These are phyloP conservation scores for Philonicus albiceps DNA, from an alignment of 2,888 invertebrate genomes.

Conservation along the genomic window DNA sequence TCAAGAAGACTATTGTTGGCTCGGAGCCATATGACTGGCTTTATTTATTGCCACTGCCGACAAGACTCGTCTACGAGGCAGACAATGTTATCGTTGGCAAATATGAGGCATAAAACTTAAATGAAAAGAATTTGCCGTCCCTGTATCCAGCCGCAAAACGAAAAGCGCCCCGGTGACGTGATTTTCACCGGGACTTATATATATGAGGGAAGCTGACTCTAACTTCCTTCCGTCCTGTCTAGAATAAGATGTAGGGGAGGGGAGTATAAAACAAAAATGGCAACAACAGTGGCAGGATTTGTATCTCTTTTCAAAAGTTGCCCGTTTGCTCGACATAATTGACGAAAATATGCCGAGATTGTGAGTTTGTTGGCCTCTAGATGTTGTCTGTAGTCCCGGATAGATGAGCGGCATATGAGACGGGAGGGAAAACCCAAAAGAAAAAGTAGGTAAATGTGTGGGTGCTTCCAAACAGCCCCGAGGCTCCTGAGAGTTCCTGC, in stretches of 20 bases:
- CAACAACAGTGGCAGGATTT: not conserved
- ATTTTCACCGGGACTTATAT: not conserved
- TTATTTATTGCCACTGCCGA: conserved; percentile 26
- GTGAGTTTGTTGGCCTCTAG: conserved; percentile 27
- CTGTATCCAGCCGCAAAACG: not conserved
- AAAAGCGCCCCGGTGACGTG: not conserved
- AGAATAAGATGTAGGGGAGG: not conserved
- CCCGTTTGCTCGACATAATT: conserved; percentile 15
- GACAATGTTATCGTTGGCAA: not conserved
- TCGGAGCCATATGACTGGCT: not conserved
- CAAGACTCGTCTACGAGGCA: conserved; percentile 7
- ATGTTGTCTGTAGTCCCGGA: not conserved
- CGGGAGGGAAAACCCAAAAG: not conserved
- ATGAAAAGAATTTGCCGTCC: conserved; percentile 8
- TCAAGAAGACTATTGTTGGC: not conserved
- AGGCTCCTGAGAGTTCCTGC: not conserved
- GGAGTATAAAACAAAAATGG: not conserved
- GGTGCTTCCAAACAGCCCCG: not conserved
- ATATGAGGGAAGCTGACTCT: not conserved
- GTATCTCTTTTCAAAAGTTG: conserved; percentile 17
- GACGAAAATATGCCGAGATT: conserved; percentile 24
- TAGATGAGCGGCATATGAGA: not conserved
- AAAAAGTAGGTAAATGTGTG: not conserved
- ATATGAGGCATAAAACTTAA: not conserved
- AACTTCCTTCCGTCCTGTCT: not conserved